Percentiles rank a stretch among this genome's conserved stretches.
These are phyloP conservation scores for Cisticola juncidis DNA, from an alignment of 2,113 vertebrate species.

Conservation along the genomic window DNA sequence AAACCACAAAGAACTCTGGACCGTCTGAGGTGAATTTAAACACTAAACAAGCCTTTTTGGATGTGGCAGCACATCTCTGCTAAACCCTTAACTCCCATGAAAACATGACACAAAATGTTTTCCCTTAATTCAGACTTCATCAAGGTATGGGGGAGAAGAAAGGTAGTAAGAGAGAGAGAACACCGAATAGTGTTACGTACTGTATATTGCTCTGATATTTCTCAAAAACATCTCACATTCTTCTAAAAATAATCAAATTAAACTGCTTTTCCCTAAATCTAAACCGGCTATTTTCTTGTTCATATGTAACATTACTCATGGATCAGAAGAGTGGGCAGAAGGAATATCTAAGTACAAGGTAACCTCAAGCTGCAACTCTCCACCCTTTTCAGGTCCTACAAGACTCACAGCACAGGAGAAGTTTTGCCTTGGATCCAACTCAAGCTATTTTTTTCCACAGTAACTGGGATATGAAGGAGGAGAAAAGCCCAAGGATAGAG, in stretches of 20 bases:
- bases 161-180: neutral
- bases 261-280: neutral
- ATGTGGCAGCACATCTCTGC: neutral
- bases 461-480: neutral
- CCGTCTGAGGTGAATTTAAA: neutral
- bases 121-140: neutral
- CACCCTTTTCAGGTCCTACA: neutral
- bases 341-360: fast-evolving
- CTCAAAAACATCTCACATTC: neutral
- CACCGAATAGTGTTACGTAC: neutral
- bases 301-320: neutral
- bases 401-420: fast-evolving
- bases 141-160: neutral
- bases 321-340: neutral
- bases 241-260: neutral
- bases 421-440: neutral
- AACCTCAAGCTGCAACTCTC: neutral
- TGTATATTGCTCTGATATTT: neutral
- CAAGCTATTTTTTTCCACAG: neutral
- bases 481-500: neutral
- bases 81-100: neutral
- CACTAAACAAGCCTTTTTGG: neutral
- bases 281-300: neutral
- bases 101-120: neutral
- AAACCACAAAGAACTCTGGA: neutral